Conservation (phyloP, 2,797 vertebrate species). For the Poecilia velifera region DNA sequence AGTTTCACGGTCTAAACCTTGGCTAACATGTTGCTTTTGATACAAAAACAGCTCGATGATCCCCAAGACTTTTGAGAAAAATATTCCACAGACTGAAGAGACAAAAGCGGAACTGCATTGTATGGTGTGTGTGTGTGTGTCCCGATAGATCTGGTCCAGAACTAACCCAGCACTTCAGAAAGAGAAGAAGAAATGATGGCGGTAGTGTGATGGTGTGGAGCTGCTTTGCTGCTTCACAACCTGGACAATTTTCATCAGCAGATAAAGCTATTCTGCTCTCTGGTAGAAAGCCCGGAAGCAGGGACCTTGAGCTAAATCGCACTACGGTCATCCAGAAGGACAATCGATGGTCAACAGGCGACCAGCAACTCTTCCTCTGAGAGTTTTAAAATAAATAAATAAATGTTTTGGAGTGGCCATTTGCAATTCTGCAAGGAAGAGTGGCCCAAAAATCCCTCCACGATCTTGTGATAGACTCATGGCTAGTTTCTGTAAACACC, state of each 20-base stretch:
- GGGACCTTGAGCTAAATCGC: background rate
- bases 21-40: background rate
- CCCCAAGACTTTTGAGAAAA: background rate
- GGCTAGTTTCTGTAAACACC: background rate
- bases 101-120: too few relatives aligned
- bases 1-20: background rate
- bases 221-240: background rate
- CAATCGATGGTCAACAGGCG: background rate
- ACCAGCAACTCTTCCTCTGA: background rate
- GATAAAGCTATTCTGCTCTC: background rate
- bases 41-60: background rate
- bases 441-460: background rate
- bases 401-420: background rate
- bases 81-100: background rate
- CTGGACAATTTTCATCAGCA: background rate
- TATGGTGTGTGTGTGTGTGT: background rate
- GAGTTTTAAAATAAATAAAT: background rate
- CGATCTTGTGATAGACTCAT: background rate
- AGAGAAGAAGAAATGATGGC: background rate
- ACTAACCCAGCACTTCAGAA: background rate
- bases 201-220: background rate
- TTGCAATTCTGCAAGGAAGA: background rate
- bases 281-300: background rate
- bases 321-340: background rate
- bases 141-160: background rate